phyloP scores from a whole-genome alignment of 2,888 invertebrate genomes.

The Hecatera dysodea region DNA sequence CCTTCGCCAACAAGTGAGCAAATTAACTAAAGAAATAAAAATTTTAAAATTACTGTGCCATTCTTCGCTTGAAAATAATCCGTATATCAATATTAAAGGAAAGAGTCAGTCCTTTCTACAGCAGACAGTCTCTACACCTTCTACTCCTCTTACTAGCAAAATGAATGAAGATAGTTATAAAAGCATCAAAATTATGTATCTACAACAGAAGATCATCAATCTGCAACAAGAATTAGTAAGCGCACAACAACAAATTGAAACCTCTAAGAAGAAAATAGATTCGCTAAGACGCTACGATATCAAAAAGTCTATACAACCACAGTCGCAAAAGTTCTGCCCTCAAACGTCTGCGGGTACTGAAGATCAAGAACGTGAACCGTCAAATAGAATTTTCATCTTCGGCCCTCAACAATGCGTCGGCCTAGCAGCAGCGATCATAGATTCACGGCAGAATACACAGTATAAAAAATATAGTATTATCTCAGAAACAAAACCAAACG shows the following conservation, averaged over 20 bases:
- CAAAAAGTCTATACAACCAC: background rate
- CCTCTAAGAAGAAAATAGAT: background rate
- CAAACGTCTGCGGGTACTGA: background rate
- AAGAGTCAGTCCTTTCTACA: background rate
- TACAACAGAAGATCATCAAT: background rate
- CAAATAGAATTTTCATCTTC: conserved; percentile 8
- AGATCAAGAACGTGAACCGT: background rate
- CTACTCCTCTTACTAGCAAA: background rate
- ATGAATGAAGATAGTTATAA: background rate
- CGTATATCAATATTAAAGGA: background rate
- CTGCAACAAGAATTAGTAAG: background rate
- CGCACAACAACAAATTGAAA: background rate
- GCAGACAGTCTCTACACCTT: conserved; percentile 1
- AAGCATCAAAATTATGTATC: conserved; percentile 3
- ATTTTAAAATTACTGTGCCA: background rate
- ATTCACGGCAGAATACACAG: no score
- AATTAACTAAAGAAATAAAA: background rate
- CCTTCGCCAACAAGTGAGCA: background rate
- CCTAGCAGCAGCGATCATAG: no score
- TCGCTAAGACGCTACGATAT: background rate
- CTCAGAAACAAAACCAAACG: conserved; percentile 9
- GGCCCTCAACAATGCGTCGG: conserved; percentile 3
- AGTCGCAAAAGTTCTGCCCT: background rate
- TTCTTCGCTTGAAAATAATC: background rate
- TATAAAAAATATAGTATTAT: conserved; percentile 5